A percentile compares a stretch with the other conserved stretches of the same genome.
Conservation (phyloP, 1,140 invertebrate genomes). For the Trypoxylus dichotomus region DNA sequence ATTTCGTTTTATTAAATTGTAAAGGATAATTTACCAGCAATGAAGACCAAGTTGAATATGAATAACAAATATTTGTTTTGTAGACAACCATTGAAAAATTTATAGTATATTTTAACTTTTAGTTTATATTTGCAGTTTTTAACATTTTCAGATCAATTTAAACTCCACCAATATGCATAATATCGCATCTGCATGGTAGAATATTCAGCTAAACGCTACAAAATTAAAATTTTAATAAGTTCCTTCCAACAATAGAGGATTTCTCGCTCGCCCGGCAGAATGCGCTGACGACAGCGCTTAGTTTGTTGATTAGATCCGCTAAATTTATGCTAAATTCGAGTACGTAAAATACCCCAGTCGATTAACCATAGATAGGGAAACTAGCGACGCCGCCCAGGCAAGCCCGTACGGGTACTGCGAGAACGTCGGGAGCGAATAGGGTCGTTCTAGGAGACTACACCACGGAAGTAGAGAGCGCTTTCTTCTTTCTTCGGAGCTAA, state of each 20-base stretch:
- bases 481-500: neutral
- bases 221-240: conserved; percentile 1
- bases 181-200: neutral
- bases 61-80: too few relatives aligned
- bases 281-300: neutral
- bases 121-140: neutral
- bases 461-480: neutral
- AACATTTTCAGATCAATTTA: neutral
- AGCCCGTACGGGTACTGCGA: neutral
- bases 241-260: neutral
- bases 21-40: too few relatives aligned
- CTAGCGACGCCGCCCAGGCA: neutral
- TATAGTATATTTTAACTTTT: too few relatives aligned
- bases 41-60: too few relatives aligned
- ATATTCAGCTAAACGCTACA: neutral
- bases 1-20: too few relatives aligned
- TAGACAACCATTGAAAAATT: too few relatives aligned
- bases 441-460: neutral
- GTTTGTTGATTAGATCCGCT: neutral
- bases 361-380: neutral
- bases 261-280: neutral
- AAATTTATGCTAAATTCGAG: neutral
- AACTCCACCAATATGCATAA: neutral
- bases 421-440: neutral
- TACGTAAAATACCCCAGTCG: conserved; percentile 1